These are phyloP conservation scores for Fukomys damarensis DNA, from an alignment of 2,113 vertebrate genomes.

Conservation along the genomic window DNA sequence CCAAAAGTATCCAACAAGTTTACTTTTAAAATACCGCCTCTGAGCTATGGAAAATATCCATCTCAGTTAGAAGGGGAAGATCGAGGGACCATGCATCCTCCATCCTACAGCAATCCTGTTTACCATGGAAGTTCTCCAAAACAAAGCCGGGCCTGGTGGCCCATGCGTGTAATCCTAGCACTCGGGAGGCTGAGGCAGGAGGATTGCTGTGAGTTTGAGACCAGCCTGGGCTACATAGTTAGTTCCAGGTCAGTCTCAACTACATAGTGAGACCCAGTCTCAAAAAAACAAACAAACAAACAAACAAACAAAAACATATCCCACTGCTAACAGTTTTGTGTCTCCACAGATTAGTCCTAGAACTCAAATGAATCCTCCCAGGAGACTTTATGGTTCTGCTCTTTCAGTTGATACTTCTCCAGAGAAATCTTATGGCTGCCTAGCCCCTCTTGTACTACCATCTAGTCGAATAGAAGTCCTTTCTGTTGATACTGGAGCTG, in stretches of 20 bases:
- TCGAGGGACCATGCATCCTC: slow-evolving; percentile 78
- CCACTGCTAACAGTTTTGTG: slow-evolving; percentile 79
- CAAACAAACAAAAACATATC: no score
- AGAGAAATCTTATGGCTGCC: slow-evolving; percentile 86
- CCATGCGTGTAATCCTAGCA: no score
- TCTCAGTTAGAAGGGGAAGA: slow-evolving; percentile 80
- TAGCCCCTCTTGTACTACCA: slow-evolving; percentile 79
- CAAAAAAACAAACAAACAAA: no score
- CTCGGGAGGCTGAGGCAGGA: no score
- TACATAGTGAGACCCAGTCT: no score
- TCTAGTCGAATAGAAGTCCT: slow-evolving; percentile 85
- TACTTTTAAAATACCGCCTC: slow-evolving; percentile 78
- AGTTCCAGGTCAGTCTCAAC: no score
- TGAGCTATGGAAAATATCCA: slow-evolving; percentile 80
- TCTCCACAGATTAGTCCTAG: slow-evolving; percentile 80
- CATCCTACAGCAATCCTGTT: slow-evolving; percentile 82
- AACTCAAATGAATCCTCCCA: slow-evolving; percentile 79
- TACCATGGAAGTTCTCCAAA: slow-evolving; percentile 87
- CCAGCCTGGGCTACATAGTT: no score
- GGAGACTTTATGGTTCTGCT: slow-evolving; percentile 84
- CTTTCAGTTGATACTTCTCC: slow-evolving; percentile 83
- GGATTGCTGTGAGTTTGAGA: no score
- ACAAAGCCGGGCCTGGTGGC: no score
- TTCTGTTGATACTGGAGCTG: slow-evolving; percentile 76
- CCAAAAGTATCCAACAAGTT: slow-evolving; percentile 84